A percentile compares a stretch with the other conserved stretches of the same genome.
These are phyloP conservation scores for Cavia porcellus DNA, from an alignment of 2,113 vertebrate species.

Conservation along the genomic window DNA sequence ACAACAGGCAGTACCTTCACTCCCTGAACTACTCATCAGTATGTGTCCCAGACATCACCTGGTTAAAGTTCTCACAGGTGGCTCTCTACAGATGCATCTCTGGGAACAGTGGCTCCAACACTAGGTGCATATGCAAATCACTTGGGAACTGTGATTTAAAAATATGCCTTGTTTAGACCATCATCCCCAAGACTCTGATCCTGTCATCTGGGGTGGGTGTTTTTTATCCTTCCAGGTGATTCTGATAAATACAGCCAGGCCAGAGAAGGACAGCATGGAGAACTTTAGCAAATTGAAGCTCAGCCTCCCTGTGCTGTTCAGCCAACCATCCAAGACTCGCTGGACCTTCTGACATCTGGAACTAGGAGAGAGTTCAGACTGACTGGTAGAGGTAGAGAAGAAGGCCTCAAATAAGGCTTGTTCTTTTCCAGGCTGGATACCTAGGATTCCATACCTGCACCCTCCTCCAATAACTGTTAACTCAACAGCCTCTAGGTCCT, in stretches of 20 bases:
- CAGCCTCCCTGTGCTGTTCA: neutral
- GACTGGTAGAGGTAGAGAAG: neutral
- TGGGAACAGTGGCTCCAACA: neutral
- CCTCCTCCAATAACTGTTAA: neutral
- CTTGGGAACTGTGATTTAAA: neutral
- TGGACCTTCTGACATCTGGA: neutral
- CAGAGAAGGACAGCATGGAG: neutral
- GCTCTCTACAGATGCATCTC: neutral
- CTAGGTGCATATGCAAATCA: neutral
- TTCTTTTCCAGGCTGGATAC: fast-evolving
- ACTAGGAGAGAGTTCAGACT: neutral
- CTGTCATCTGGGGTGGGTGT: neutral
- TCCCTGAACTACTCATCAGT: neutral
- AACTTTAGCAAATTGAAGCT: neutral
- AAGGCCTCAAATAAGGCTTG: neutral
- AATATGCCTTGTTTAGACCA: neutral
- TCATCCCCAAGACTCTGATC: neutral
- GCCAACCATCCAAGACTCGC: neutral
- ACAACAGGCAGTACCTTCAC: neutral
- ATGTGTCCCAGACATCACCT: neutral
- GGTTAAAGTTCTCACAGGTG: neutral
- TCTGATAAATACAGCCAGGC: neutral
- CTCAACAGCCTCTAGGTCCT: neutral
- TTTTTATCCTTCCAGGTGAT: neutral
- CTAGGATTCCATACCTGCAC: neutral